phyloP scores from a whole-genome alignment of 2,113 vertebrate species.

The Andinoacara biseriatus region DNA sequence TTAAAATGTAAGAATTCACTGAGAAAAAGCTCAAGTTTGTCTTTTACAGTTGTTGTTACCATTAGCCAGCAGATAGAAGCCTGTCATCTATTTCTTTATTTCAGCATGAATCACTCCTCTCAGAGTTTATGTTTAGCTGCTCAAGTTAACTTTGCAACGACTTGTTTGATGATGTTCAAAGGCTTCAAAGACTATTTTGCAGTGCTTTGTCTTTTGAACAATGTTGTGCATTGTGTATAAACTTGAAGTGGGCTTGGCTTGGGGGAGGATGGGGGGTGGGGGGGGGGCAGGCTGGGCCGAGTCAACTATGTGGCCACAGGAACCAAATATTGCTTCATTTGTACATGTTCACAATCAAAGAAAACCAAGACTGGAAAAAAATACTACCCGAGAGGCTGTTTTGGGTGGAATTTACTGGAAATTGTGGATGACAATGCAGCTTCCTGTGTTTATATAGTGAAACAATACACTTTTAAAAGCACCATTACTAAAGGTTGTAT shows the following conservation, averaged over 20 bases:
- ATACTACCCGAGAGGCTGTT: slow-evolving; percentile 51
- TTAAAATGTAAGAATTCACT: background rate
- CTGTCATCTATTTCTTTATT: slow-evolving; percentile 31
- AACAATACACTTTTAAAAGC: slow-evolving; percentile 57
- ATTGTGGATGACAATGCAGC: slow-evolving; percentile 74
- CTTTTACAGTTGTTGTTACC: slow-evolving; percentile 67
- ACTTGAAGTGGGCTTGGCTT: slow-evolving; percentile 52
- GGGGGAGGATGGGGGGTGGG: background rate
- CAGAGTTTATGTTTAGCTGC: slow-evolving; percentile 39
- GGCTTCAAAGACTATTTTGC: slow-evolving; percentile 43
- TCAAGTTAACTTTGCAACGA: slow-evolving; percentile 47
- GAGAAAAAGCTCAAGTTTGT: background rate
- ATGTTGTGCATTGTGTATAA: slow-evolving; percentile 74
- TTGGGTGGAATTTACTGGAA: slow-evolving; percentile 78
- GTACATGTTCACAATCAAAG: slow-evolving; percentile 79
- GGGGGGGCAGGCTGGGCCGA: slow-evolving; percentile 31
- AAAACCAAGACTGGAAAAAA: slow-evolving; percentile 74
- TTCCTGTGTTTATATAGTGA: slow-evolving; percentile 72
- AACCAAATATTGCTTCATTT: slow-evolving; percentile 81
- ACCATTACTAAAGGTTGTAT: slow-evolving; percentile 27
- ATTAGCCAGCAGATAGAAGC: slow-evolving; percentile 84
- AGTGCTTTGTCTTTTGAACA: slow-evolving; percentile 65
- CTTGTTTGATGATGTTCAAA: slow-evolving; percentile 60
- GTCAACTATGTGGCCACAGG: slow-evolving; percentile 69
- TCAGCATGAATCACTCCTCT: slow-evolving; percentile 40